Evolutionary conservation across 2,888 invertebrate species (phyloP), one percentile per base, ranked within the genome.

Genomic region (Leptinotarsa juncta): DNA sequence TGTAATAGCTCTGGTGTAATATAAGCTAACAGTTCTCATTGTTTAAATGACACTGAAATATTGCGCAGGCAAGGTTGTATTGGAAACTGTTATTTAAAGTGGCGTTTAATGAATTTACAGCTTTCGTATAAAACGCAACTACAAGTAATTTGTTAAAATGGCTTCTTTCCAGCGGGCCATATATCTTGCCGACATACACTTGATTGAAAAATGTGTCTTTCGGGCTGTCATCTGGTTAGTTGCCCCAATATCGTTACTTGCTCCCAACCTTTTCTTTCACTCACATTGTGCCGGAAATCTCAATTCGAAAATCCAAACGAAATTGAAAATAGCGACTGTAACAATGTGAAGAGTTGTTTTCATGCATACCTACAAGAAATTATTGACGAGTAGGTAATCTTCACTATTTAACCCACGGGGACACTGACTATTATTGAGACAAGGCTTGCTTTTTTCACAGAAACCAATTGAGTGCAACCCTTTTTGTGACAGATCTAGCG

Each of bases 11-110:
- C 57, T 57, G 57, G 57, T 14, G 57, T 57, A 57, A 26, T 57
- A 57, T 57, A 57, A 57, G 57, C 57, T 57, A 57, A 57, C 57
- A 57, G 57, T 57, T 57, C 57, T 26, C 57, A 57, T 57, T 57
- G 57, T 57, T 57, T 23, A 26, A 57, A 57, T 57, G 57, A 57
- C 57, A 57, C 57, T 57, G 57, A 57, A 57, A 57, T 57, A 57
- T 57, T 57, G 57, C 57, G 14, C 20, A 57, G 57, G 57, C 57
- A 57, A 57, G 23, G 57, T 57, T 57, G 57, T 57, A 57, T 57
- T 57, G 57, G 23, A 57, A 57, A 23, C 57, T 57, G 57, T 57
- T 57, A 57, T 57, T 57, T 57, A 57, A 57, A 57, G 57, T 23
- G 57, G 57, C 57, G 57, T 57, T 12, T 57, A 57, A 57, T 57